phyloP scores from a whole-genome alignment of 1,140 invertebrate species.

The Drosophila mayri region DNA sequence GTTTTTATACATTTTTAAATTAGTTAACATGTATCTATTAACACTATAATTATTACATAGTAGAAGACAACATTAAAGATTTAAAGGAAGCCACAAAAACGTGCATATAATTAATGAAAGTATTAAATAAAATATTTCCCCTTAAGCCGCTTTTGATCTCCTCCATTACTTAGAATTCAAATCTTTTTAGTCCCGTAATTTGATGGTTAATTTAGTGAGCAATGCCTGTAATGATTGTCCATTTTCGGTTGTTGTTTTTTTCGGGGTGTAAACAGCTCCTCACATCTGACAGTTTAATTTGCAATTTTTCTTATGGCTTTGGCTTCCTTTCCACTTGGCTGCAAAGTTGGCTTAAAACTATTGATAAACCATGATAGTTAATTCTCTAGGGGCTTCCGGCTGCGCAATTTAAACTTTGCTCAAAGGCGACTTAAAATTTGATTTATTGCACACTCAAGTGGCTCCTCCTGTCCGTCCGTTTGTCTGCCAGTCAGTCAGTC shows the following conservation, averaged over 20 bases:
- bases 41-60: background rate
- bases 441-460: conserved; percentile 70
- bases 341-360: conserved; percentile 33
- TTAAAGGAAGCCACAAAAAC: background rate
- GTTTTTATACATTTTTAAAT: background rate
- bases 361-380: conserved; percentile 64
- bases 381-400: conserved; percentile 65
- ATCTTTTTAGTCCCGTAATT: background rate
- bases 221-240: conserved; percentile 17
- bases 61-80: background rate
- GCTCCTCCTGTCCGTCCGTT: conserved; percentile 19
- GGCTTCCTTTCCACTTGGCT: conserved; percentile 36
- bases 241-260: conserved; percentile 10
- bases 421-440: conserved; percentile 79
- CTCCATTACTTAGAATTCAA: background rate
- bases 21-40: background rate
- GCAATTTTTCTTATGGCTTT: conserved; percentile 46
- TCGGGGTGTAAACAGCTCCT: conserved; percentile 27
- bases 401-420: conserved; percentile 76
- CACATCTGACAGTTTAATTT: conserved; percentile 43
- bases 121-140: background rate
- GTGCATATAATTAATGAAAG: background rate
- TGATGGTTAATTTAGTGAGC: conserved; percentile 12
- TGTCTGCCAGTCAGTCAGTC: conserved; percentile 11
- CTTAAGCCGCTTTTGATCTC: background rate